A percentile compares a stretch with the other conserved stretches of the same genome.
Conservation (phyloP, 2,797 vertebrate genomes). For the Eulemur rubriventer region DNA sequence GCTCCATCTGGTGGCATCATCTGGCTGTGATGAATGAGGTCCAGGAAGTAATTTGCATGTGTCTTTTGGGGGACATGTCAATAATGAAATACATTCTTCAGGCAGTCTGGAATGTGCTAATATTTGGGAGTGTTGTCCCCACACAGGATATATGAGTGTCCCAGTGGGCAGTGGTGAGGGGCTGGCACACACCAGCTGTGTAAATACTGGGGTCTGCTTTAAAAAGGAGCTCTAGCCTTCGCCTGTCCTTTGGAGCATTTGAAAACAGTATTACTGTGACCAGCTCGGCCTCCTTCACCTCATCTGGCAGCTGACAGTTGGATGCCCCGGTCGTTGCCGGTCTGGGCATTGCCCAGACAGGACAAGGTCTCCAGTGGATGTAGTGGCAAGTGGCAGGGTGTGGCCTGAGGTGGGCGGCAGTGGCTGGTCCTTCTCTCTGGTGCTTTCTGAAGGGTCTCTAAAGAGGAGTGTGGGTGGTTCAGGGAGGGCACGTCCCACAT, state of each 20-base stretch:
- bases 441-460: constrained; percentile 54
- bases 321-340: not conserved
- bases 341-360: not conserved
- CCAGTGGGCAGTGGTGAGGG: not conserved
- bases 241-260: not conserved
- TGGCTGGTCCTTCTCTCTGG: constrained; percentile 35
- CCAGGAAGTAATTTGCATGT: not conserved
- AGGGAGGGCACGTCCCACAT: not conserved
- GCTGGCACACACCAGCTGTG: not conserved
- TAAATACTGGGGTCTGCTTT: not conserved
- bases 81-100: not conserved
- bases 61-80: not conserved
- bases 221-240: not conserved
- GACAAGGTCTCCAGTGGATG: not conserved
- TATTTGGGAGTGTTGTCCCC: not conserved
- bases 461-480: not conserved
- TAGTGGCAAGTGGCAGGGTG: not conserved
- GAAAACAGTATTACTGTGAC: constrained; percentile 9
- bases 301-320: not conserved
- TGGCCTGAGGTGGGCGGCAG: not conserved
- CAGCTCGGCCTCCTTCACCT: not conserved
- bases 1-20: not conserved
- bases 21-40: not conserved
- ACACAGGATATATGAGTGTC: not conserved
- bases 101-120: not conserved